A percentile compares a stretch with the other conserved stretches of the same genome.
Conservation (phyloP, 2,888 invertebrate species). For the Macrophya alboannulata region DNA sequence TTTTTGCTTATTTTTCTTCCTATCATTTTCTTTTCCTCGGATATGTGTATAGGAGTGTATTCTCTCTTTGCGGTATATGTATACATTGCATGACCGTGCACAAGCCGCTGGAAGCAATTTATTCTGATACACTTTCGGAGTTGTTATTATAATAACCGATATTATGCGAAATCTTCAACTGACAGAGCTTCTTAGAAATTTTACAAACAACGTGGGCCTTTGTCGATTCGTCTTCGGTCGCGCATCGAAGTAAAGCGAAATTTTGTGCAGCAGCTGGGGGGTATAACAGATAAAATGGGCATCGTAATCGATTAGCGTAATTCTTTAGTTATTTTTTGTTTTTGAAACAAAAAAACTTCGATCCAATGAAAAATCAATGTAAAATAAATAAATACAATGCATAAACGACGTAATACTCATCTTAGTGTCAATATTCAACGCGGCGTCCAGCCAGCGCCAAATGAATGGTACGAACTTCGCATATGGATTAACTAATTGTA, state of each 20-base stretch:
- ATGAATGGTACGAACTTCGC: conserved; percentile 56
- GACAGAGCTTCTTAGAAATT: conserved; percentile 1
- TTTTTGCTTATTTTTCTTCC: neutral
- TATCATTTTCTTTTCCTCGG: neutral
- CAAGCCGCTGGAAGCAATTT: conserved; percentile 38
- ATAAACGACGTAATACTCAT: conserved; percentile 45
- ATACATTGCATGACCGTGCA: neutral
- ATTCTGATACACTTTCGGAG: conserved; percentile 13
- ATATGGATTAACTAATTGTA: conserved; percentile 56
- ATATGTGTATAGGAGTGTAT: neutral
- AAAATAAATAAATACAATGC: conserved; percentile 33
- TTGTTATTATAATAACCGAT: conserved; percentile 36
- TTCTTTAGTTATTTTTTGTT: neutral
- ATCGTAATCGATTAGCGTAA: neutral
- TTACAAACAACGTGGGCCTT: neutral
- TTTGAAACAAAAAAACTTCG: neutral
- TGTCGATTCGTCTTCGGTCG: neutral
- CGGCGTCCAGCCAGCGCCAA: conserved; percentile 48
- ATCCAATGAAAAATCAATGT: too few species aligned
- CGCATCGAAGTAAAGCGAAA: neutral
- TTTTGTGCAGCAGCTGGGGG: neutral
- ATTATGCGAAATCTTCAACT: conserved; percentile 16
- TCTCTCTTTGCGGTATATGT: neutral
- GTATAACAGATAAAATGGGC: neutral
- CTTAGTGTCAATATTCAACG: conserved; percentile 51